Evolutionary conservation across 2,888 invertebrate species (phyloP), one percentile per base, ranked within the genome.

Genomic region (Bursaphelenchus okinawaensis): DNA sequence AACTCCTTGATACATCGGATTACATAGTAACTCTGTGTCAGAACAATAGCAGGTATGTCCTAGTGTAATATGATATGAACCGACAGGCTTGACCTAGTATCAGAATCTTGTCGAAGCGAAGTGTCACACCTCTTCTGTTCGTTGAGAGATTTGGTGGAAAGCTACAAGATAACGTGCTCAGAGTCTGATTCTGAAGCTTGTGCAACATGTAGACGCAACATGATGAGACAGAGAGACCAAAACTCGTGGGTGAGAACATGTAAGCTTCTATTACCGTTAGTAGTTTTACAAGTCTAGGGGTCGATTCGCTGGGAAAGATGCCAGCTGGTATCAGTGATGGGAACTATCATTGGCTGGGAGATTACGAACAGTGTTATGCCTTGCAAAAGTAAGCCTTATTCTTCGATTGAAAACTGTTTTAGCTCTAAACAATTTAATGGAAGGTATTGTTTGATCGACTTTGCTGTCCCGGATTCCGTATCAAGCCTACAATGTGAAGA

Each of bases 341-440:
- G 4, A 83, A 83, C 52, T 77, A 82, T 51, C 79, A 82, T 66
- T 83, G 83, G 76, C 73, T 83, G 19, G 83, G 83, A 12, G 81
- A 83, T 29, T 83, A 79, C 62, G 82, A 83, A 29, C 75, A 79
- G 20, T 83, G 83, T 63, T 62, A 77, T 7, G 66, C 62, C 4
- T 67, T 83, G 28, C 55, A 69, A 68, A 59, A 52, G 70, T 76
- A 23, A n/a, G 7, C 51, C 28, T 63, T 59, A 16, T 56, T 23
- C n/a, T 24, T 24, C 8, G 23, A 24, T 52, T 19, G n/a, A 24
- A 12, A 2, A 1, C 12, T 52, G 20, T 63, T 75, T 60, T 66
- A 75, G 77, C 7, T 55, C 65, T 7, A 60, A 63, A 0, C 28
- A 63, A 9, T 80, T 81, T 56, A 69, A 77, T 57, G 80, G 80